Conservation (phyloP, 1,140 invertebrate genomes). For the Gonioctena quinquepunctata region DNA sequence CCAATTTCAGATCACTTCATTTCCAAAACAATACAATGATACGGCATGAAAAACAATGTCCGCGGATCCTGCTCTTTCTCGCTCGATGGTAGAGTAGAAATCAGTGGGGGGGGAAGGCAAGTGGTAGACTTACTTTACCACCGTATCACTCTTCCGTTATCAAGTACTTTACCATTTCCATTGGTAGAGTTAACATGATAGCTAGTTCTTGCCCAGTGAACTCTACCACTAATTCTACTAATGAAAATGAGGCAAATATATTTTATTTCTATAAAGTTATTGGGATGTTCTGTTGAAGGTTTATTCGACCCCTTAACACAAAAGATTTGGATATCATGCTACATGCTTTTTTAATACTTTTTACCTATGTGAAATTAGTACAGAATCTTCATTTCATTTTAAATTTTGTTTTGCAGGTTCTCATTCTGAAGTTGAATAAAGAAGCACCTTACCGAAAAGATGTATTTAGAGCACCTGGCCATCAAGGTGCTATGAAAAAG, state of each 20-base stretch:
- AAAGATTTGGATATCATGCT: too few species aligned
- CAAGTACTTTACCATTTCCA: background rate
- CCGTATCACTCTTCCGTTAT: background rate
- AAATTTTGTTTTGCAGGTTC: slow-evolving; percentile 67
- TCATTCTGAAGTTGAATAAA: slow-evolving; percentile 93
- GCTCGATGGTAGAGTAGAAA: background rate
- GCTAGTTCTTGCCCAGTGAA: background rate
- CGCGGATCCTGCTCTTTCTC: background rate
- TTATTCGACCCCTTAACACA: too few species aligned
- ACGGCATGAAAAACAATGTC: background rate
- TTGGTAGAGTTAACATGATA: background rate
- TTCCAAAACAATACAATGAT: background rate
- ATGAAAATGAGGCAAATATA: too few species aligned
- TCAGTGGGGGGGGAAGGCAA: background rate
- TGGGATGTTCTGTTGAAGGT: too few species aligned
- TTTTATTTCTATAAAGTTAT: too few species aligned
- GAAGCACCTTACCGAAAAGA: slow-evolving; percentile 91
- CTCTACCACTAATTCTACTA: background rate
- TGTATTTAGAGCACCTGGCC: slow-evolving; percentile 91
- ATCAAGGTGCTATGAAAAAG: slow-evolving; percentile 95
- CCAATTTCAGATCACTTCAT: background rate
- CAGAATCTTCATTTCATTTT: too few species aligned
- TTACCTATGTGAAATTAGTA: too few species aligned
- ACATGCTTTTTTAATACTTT: too few species aligned
- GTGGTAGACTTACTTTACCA: background rate